Percentiles rank a stretch among this genome's conserved stretches.
Conservation (phyloP, 2,113 vertebrate species). For the Dipodomys stephensi region DNA sequence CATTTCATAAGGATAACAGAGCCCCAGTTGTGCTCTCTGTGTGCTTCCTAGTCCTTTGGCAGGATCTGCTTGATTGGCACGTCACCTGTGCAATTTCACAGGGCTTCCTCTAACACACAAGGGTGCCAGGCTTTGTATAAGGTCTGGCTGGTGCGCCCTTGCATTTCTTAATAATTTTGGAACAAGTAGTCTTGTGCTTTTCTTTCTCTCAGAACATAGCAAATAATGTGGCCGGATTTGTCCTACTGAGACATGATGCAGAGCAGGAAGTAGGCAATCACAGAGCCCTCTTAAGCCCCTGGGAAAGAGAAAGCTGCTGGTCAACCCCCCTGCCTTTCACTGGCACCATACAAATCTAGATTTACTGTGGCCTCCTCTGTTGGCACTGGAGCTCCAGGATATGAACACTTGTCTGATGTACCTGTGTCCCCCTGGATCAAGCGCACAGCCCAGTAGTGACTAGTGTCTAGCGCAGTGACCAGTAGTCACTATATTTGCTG, state of each 20-base stretch:
- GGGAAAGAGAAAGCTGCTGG: not conserved
- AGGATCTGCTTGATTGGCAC: not conserved
- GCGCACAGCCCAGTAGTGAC: not conserved
- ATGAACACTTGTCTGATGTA: not conserved
- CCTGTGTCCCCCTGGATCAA: not conserved
- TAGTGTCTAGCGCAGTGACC: not conserved
- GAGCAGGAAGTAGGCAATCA: not conserved
- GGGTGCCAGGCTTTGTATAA: not conserved
- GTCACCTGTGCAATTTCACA: not conserved
- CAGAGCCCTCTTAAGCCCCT: not conserved
- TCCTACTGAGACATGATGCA: not conserved
- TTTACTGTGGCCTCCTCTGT: not conserved
- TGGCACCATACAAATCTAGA: not conserved
- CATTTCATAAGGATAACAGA: too few species aligned
- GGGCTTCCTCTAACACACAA: not conserved
- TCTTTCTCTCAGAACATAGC: not conserved
- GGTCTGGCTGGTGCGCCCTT: not conserved
- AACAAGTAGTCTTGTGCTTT: not conserved
- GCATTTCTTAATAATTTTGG: slow-evolving; percentile 18
- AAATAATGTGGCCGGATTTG: not conserved
- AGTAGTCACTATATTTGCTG: not conserved
- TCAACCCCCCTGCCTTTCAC: not conserved
- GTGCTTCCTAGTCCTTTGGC: not conserved
- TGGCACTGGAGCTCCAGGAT: not conserved
- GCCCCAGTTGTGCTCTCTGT: not conserved